phyloP scores from a whole-genome alignment of 2,888 invertebrate species.

The Cantharis flavilabris region DNA sequence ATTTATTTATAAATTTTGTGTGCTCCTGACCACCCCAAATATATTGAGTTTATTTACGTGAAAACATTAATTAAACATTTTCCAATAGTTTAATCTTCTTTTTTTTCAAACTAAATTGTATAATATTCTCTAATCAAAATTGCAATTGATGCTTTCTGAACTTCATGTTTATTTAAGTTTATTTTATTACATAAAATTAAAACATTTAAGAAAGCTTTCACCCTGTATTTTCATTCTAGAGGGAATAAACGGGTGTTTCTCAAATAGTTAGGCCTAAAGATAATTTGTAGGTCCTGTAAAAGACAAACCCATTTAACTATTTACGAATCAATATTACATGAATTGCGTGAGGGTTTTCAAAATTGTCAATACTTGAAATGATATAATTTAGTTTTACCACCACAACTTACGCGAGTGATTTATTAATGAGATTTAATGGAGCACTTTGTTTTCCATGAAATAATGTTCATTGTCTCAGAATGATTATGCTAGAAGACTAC shows the following conservation, averaged over 20 bases:
- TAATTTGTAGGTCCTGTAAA: not conserved
- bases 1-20: no score
- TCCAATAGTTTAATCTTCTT: no score
- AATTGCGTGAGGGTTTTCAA: not conserved
- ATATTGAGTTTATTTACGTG: no score
- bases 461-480: not conserved
- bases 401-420: not conserved
- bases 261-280: not conserved
- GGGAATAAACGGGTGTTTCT: not conserved
- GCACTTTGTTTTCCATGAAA: not conserved
- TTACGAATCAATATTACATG: not conserved
- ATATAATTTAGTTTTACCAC: not conserved
- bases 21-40: no score
- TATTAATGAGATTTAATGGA: not conserved
- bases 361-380: not conserved
- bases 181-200: no score
- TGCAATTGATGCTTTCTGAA: no score
- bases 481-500: not conserved
- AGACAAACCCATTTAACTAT: not conserved
- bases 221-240: not conserved
- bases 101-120: no score
- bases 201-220: not conserved
- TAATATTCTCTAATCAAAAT: no score
- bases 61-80: no score
- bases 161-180: no score